Base-by-base conservation (phyloP, 1,140 invertebrate species). In the Eubasilissa regina region DNA sequence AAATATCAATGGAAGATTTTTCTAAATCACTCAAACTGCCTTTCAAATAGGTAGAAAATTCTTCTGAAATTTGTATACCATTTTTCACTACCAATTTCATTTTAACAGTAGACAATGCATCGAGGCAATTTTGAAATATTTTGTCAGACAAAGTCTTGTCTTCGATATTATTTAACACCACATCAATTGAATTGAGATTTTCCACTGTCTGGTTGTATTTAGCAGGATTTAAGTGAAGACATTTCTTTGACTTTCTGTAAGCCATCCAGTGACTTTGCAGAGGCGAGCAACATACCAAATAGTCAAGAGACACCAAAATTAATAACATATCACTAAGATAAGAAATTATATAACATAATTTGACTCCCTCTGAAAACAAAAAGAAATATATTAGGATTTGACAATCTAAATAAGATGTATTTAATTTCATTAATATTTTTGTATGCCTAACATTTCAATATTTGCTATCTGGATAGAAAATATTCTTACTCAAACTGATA, bases 251-350 rank as follows among this genome's bases (percentile, higher is more conserved):
- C 83, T 92, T 90, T 84, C 92, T 89, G 83, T 95, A 96, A 4
- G 91, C 87, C 13, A 91, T 91, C 93, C 93, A 95, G 84, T 94
- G 92, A 15, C 94, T 92, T 74, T 91, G 85, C 4, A 96, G 86
- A 0, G 89, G 86, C 1, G 90, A 87, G 77, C 93, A 92, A 35
- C 90, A 88, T 44, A 96, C 89, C 13, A 96, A 87, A 86, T 93
- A 91, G 85, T 96, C 95, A 11, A 96, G 83, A 19, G 91, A 94
- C 10, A 95, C 87, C 6, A 96, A 87, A 56, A 93, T 89, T n/a
- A 91, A 86, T 25, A 96, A 89, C 17, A 95, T 84, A 84, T 94
- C 91, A 13, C 92, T 91, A 9, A 95, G 86, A 80, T 92, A 89
- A 92, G 87, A 83, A 88, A 88, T 90, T 92, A 85, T 83, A 87